These are phyloP conservation scores for Platyscapa corneri DNA, from an alignment of 1,140 invertebrate species.

Conservation along the genomic window DNA sequence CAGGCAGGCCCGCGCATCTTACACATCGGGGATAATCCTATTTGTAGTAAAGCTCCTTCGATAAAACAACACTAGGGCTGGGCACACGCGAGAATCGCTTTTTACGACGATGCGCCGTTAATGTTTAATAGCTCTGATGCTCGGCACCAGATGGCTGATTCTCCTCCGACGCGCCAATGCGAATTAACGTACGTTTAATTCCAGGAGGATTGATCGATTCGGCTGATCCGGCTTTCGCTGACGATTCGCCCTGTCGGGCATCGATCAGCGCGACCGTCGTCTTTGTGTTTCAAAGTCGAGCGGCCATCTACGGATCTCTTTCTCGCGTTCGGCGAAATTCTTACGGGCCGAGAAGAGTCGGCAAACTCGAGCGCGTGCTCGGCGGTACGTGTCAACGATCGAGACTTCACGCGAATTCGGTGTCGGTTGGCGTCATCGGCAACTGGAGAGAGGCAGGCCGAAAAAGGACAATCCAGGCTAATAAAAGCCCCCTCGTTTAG, in stretches of 20 bases:
- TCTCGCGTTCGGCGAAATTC: no score
- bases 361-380: no score
- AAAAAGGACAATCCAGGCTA: not conserved
- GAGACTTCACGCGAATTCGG: not conserved
- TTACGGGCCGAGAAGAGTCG: no score
- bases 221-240: no score
- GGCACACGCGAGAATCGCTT: not conserved
- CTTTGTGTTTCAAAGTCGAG: no score
- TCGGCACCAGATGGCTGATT: no score
- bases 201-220: not conserved
- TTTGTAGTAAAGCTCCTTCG: conserved; percentile 26
- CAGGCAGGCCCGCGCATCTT: not conserved
- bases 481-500: not conserved
- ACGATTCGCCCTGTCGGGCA: no score
- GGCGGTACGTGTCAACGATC: no score
- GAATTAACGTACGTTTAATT: not conserved
- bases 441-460: not conserved
- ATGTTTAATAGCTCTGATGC: conserved; percentile 17
- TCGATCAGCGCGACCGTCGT: no score
- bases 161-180: no score
- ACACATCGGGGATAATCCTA: conserved; percentile 29
- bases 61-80: conserved; percentile 17
- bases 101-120: conserved; percentile 39
- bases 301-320: no score
- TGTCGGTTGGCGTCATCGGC: not conserved